Evolutionary conservation across 53 echinoderm and acorn worm species (phyloP), one percentile per base, ranked within the genome.

Genomic region (Holothuria leucospilota): DNA sequence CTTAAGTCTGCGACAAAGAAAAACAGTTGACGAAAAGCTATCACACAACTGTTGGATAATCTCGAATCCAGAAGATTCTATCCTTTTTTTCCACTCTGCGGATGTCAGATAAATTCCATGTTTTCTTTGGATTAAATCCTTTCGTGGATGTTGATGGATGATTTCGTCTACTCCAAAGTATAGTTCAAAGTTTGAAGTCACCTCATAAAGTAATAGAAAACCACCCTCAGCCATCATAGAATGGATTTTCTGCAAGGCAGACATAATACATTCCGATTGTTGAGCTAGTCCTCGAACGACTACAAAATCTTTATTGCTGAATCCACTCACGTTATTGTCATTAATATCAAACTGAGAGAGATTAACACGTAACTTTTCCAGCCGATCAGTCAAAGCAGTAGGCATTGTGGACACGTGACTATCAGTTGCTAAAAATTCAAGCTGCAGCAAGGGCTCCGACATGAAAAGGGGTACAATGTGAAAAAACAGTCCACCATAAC

Each of bases 1-100:
- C 64, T 51, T 84, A 66, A n/a, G 27, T 78, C 90, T 93, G 8
- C 64, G 23, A 63, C 64, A 63, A 7, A 63, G 64, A 10, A 63
- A 63, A 2, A 63, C 0, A 8, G 64, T 24, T 27, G 64, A 15
- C 20, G 23, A 23, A 27, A 63, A 2, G 20, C 4, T 7, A 9
- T 13, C 64, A 0, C 5, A 24, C 6, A 27, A 2, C 20, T 23
- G 3, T 11, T 24, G 23, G 8, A 63, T 63, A 2, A 63, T 7
- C 0, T 15, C 16, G 6, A 63, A 63, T 4, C 64, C 64, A 6
- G 23, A 8, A 3, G 7, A 8, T 12, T 6, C 6, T 7, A 63
- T 23, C 6, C 0, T 3, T 7, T 24, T 8, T 63, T 63, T 7
- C 27, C 23, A 27, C 64, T 63, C 6, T 12, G 8, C 64, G 13